Percentiles rank a stretch among this genome's conserved stretches.
Conservation (phyloP, 2,888 invertebrate species). For the Pachliopta kotzebuea region DNA sequence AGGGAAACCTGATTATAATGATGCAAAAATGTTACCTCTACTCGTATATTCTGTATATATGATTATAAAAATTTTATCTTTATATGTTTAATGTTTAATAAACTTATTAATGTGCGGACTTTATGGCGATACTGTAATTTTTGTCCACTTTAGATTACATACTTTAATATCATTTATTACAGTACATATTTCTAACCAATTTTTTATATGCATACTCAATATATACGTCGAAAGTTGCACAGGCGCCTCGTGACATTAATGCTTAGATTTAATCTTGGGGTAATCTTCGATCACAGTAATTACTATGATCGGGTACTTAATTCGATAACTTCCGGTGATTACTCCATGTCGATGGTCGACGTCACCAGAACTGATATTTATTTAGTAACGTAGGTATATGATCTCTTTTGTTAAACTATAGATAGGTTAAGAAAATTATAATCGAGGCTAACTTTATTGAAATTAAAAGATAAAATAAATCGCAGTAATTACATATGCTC, state of each 20-base stretch:
- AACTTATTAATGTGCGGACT: too few relatives aligned
- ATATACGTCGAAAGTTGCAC: constrained; percentile 37
- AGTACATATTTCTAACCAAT: constrained; percentile 9
- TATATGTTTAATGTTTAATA: too few relatives aligned
- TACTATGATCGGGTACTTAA: constrained; percentile 56
- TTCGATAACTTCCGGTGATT: constrained; percentile 63
- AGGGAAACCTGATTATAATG: not conserved
- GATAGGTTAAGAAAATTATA: not conserved
- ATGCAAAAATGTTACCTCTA: not conserved
- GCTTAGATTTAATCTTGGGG: constrained; percentile 67
- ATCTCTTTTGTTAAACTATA: not conserved
- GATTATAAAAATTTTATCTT: not conserved
- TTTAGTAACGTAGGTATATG: constrained; percentile 30
- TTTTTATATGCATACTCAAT: constrained; percentile 40
- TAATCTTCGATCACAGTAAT: constrained; percentile 62
- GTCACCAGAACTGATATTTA: constrained; percentile 58
- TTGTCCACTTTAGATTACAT: too few relatives aligned
- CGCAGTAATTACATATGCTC: too few relatives aligned
- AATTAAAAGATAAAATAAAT: not conserved
- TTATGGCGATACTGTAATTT: too few relatives aligned
- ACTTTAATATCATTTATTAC: too few relatives aligned
- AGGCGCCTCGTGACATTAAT: constrained; percentile 60
- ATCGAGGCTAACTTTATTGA: not conserved
- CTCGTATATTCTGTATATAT: not conserved
- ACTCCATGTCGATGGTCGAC: constrained; percentile 44